phyloP scores from a whole-genome alignment of 2,113 vertebrate genomes.

The Camarhynchus parvulus region DNA sequence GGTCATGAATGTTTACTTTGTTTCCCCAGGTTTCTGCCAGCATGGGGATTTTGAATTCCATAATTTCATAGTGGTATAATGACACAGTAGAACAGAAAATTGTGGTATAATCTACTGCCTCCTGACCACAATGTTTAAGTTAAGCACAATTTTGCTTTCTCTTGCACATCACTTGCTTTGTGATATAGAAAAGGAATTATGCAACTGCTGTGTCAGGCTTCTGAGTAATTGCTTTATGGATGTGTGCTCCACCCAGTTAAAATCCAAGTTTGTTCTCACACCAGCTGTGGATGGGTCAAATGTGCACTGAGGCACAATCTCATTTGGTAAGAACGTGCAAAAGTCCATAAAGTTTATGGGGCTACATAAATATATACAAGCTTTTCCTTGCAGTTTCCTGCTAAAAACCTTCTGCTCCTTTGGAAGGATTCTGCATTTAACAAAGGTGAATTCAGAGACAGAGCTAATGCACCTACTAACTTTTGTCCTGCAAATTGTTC shows the following conservation, averaged over 20 bases:
- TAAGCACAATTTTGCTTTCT: background rate
- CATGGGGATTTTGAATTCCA: background rate
- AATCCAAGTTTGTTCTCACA: background rate
- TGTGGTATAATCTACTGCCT: background rate
- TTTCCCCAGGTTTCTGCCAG: background rate
- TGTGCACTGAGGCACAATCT: background rate
- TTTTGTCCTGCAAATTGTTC: background rate
- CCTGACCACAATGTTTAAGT: background rate
- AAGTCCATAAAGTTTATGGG: background rate
- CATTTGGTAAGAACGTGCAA: background rate
- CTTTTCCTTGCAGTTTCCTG: background rate
- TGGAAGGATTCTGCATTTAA: background rate
- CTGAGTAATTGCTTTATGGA: slow-evolving; percentile 8
- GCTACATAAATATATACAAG: background rate
- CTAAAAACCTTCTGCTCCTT: background rate
- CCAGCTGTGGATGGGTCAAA: background rate
- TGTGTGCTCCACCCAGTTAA: background rate
- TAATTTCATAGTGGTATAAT: background rate
- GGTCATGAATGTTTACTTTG: background rate
- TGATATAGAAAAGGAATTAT: background rate
- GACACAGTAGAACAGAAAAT: background rate
- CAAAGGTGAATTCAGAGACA: background rate
- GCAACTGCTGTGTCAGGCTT: background rate
- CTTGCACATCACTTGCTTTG: background rate
- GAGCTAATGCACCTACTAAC: background rate